Conservation (phyloP, 23 tunicate genomes). For the Ciona savignyi region DNA sequence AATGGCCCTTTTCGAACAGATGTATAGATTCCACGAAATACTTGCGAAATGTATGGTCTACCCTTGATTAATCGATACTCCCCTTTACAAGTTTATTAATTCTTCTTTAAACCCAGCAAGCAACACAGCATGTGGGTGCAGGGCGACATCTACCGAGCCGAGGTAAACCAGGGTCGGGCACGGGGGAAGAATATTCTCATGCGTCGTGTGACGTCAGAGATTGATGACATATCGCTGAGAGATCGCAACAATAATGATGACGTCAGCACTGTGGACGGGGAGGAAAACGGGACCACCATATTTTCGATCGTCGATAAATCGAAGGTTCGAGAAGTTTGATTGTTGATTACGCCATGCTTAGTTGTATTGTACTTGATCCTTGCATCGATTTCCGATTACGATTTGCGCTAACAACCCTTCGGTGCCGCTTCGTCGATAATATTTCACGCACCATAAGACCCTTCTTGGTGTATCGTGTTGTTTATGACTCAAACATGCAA, state of each 20-base stretch:
- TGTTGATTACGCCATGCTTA: no score
- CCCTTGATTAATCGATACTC: no score
- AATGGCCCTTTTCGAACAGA: no score
- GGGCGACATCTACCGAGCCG: conserved; percentile 88
- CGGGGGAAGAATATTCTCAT: conserved; percentile 30
- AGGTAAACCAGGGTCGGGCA: conserved; percentile 48
- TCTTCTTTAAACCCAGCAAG: conserved; percentile 24
- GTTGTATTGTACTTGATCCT: no score
- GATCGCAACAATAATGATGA: conserved; percentile 57
- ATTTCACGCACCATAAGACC: no score
- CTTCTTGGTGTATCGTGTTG: no score
- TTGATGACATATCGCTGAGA: conserved; percentile 54
- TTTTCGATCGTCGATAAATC: conserved; percentile 35
- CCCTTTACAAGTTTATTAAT: neutral
- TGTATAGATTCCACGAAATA: no score
- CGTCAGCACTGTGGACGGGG: conserved; percentile 32
- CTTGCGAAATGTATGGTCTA: no score
- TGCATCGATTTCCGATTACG: no score
- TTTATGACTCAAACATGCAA: no score
- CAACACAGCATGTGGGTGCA: conserved; percentile 99
- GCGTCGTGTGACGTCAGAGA: conserved; percentile 34
- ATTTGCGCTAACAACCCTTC: no score
- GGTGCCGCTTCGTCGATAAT: no score
- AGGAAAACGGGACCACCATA: conserved; percentile 26
- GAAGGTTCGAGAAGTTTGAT: conserved; percentile 43